Base-by-base conservation (phyloP, 2,888 invertebrate species). In the Stenolophus ochropezus region DNA sequence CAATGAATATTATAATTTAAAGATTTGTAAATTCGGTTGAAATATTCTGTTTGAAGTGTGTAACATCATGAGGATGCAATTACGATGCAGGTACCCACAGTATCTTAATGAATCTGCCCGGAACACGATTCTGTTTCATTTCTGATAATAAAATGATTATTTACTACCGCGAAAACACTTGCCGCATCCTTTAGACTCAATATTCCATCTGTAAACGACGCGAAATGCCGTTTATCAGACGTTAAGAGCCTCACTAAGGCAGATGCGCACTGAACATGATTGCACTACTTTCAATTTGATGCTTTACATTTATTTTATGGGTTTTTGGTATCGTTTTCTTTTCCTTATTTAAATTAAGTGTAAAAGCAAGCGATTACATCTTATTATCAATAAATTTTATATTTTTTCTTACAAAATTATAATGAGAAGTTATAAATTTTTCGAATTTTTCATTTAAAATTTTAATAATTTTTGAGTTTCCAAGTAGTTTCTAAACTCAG, bases 91-190 rank as follows among this genome's bases (percentile, higher is more conserved):
- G 56, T 56, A 56, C 56, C 56, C 56, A 21, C 56, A 56, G 56
- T 56, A 56, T 21, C 56, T 21, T 21, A 56, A 56, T 56, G 56
- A 56, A 20, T 11, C 20, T 8, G 8, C 16, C 16, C 20, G 53
- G 18, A 2, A 21, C 71, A 25, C n/a, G 42, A 71, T 71, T 27
- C 25, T 42, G 47, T 71, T 33, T 71, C 33, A 71, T 71, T 71
- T 71, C 47, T 71, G 71, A 42, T 47, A 71, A 71, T 71, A 71
- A 71, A 71, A 71, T 71, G 33, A 6, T 18, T 33, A 71, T 71
- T 71, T 71, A 71, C 33, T 71, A 8, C 4, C 33, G 8, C 4
- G 27, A n/a, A 71, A 71, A 42, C n/a, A 71, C 71, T n/a, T 4
- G 20, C 20, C 47, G 71, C 42, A 27, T 16, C 47, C 20, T 47